A percentile compares a stretch with the other conserved stretches of the same genome.
Evolutionary conservation across 2,113 vertebrate genomes (phyloP).

Genomic region (Pseudorectes ferrugineus): DNA sequence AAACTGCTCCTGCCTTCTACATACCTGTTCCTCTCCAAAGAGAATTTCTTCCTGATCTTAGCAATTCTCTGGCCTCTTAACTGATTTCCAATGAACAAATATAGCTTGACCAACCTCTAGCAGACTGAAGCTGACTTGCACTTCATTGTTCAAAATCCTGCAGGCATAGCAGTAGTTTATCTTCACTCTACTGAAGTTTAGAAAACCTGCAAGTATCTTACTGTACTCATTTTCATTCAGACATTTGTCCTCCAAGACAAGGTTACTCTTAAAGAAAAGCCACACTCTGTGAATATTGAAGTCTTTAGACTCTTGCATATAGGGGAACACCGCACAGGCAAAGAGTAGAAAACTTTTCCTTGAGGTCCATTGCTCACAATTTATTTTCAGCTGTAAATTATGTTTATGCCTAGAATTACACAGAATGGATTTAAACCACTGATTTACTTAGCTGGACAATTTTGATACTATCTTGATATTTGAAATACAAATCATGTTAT

Average conservation of each 20-base stretch:
- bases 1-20: background rate
- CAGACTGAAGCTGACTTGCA: background rate
- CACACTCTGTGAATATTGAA: background rate
- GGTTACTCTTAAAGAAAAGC: background rate
- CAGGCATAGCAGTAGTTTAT: background rate
- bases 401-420: background rate
- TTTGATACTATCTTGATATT: background rate
- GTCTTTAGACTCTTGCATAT: background rate
- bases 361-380: background rate
- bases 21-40: background rate
- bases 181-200: background rate
- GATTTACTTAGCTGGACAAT: background rate
- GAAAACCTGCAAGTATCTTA: background rate
- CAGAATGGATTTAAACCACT: background rate
- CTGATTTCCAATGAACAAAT: background rate
- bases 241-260: background rate
- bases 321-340: accelerated
- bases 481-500: background rate
- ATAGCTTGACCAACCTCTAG: background rate
- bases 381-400: background rate
- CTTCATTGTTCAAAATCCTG: background rate
- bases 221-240: background rate
- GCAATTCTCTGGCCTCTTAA: background rate
- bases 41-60: background rate
- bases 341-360: background rate